Percentiles rank a stretch among this genome's conserved stretches.
These are phyloP conservation scores for Myxocyprinus asiaticus DNA, from an alignment of 2,113 vertebrate species.

Conservation along the genomic window DNA sequence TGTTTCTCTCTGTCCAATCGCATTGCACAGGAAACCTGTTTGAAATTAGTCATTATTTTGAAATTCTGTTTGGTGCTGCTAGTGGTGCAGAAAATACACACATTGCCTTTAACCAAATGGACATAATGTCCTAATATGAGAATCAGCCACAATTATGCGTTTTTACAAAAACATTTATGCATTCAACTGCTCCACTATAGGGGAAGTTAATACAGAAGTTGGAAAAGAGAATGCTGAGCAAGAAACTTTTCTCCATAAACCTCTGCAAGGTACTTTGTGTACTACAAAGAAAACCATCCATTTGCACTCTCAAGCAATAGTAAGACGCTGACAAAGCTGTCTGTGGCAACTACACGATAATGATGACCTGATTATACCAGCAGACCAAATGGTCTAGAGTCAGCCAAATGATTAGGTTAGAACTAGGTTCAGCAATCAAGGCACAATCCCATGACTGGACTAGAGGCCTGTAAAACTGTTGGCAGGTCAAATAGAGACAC, in stretches of 20 bases:
- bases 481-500: not conserved
- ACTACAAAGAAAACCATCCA: not conserved
- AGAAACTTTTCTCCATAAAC: not conserved
- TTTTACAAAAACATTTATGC: not conserved
- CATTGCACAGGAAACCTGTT: too few relatives aligned
- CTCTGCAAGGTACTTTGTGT: not conserved
- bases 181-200: not conserved
- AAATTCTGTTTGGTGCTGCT: too few relatives aligned
- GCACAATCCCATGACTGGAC: not conserved
- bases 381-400: not conserved
- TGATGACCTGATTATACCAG: not conserved
- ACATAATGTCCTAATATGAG: too few relatives aligned
- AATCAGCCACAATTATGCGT: too few relatives aligned
- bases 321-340: not conserved
- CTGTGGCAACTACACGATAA: not conserved
- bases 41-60: too few relatives aligned
- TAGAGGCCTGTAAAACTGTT: not conserved
- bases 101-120: too few relatives aligned
- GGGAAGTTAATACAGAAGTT: slow-evolving; percentile 10
- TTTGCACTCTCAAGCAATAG: not conserved
- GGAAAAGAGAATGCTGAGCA: slow-evolving; percentile 15
- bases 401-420: not conserved
- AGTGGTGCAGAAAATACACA: too few relatives aligned
- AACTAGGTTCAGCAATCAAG: too few relatives aligned
- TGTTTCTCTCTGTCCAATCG: too few relatives aligned